Percentiles rank a stretch among this genome's conserved stretches.
These are phyloP conservation scores for Euzetes globulus DNA, from an alignment of 2,888 invertebrate species.

Conservation along the genomic window DNA sequence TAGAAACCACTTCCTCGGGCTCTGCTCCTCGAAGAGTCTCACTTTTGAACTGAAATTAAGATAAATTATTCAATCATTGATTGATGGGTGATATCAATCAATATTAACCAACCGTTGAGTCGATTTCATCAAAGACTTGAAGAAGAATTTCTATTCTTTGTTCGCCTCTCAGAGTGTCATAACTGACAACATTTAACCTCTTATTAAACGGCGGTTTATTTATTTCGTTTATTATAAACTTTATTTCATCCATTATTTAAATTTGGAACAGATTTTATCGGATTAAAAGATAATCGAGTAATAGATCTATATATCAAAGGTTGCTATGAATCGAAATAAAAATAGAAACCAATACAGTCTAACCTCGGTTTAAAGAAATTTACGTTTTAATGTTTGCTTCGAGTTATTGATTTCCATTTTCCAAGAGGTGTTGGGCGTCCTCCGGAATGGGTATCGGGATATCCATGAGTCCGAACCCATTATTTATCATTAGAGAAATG, in stretches of 20 bases:
- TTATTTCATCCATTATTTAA: slow-evolving; percentile 47
- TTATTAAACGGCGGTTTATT: slow-evolving; percentile 63
- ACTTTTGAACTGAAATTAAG: slow-evolving; percentile 54
- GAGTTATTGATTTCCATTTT: too few relatives aligned
- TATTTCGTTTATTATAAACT: slow-evolving; percentile 59
- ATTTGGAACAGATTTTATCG: background rate
- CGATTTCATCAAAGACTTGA: slow-evolving; percentile 65
- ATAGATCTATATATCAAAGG: too few relatives aligned
- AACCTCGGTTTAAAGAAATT: too few relatives aligned
- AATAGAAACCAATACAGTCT: too few relatives aligned
- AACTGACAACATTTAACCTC: slow-evolving; percentile 71
- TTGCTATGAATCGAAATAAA: too few relatives aligned
- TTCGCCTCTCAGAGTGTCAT: slow-evolving; percentile 68
- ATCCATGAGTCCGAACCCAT: too few relatives aligned
- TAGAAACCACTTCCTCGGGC: slow-evolving; percentile 64
- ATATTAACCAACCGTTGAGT: slow-evolving; percentile 52
- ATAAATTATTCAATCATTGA: background rate
- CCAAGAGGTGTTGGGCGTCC: too few relatives aligned
- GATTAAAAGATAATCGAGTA: too few relatives aligned
- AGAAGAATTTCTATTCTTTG: slow-evolving; percentile 66
- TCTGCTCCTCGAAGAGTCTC: slow-evolving; percentile 64
- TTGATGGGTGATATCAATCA: background rate
- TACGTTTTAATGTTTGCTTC: too few relatives aligned
- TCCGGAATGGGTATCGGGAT: too few relatives aligned
- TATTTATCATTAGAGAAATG: too few relatives aligned